These are phyloP conservation scores for Pitta sordida DNA, from an alignment of 2,113 vertebrate genomes.

Conservation along the genomic window DNA sequence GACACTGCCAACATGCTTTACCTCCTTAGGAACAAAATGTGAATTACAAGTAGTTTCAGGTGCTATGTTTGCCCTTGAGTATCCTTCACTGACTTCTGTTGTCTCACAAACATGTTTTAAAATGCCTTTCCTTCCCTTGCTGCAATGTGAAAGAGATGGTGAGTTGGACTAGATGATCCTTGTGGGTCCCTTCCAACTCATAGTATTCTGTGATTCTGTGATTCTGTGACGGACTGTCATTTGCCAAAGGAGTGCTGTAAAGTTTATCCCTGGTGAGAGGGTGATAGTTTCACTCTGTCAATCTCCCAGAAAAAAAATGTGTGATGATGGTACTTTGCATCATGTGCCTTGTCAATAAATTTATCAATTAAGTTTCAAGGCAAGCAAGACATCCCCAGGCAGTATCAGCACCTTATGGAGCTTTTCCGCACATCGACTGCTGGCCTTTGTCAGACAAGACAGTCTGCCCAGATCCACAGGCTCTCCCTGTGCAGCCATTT, in stretches of 20 bases:
- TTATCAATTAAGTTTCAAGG: background rate
- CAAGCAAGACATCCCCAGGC: background rate
- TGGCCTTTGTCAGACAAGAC: background rate
- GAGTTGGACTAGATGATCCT: no score
- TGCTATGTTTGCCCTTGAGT: constrained; percentile 15
- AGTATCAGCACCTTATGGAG: background rate
- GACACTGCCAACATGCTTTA: background rate
- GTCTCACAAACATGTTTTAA: constrained; percentile 14
- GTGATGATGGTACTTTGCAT: background rate
- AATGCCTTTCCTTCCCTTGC: background rate
- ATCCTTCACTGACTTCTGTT: constrained; percentile 21
- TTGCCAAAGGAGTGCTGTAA: rapidly evolving
- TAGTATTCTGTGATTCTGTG: no score
- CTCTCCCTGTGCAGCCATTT: background rate
- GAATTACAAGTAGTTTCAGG: constrained; percentile 41
- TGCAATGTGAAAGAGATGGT: background rate
- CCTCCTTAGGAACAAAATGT: constrained; percentile 29
- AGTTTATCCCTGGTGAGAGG: background rate
- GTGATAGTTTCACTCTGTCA: background rate
- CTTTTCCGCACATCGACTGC: background rate
- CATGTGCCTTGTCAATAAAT: background rate
- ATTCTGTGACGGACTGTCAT: no score
- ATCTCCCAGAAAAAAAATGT: background rate
- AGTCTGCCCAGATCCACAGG: background rate
- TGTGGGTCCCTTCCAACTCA: no score